These are phyloP conservation scores for Acanthosepion pharaonis DNA, from an alignment of 2,888 invertebrate genomes.

Conservation along the genomic window DNA sequence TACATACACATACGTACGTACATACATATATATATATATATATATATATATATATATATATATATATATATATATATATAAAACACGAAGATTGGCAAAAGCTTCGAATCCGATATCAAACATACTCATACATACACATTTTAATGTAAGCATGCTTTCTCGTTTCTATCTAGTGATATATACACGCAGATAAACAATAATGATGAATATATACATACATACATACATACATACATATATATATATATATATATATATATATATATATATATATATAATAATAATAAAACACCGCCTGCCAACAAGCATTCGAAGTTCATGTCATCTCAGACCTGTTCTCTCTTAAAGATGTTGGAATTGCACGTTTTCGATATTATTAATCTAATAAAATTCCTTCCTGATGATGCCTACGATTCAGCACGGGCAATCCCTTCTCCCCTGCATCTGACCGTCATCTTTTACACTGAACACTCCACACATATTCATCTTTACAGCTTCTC, in stretches of 20 bases:
- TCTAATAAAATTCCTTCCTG: constrained; percentile 33
- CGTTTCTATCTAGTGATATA: no score
- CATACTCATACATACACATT: no score
- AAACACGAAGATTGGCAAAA: no score
- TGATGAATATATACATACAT: no score
- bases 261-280: background rate
- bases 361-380: constrained; percentile 12
- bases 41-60: no score
- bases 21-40: background rate
- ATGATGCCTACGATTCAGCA: background rate
- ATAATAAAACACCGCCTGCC: no score
- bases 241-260: background rate
- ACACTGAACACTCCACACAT: background rate
- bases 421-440: background rate
- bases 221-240: background rate
- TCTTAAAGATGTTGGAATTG: constrained; percentile 33
- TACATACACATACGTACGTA: background rate
- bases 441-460: background rate
- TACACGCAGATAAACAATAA: no score
- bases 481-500: constrained; percentile 7
- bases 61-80: background rate
- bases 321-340: background rate
- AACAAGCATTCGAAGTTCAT: no score
- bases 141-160: no score
- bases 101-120: no score